Percentiles rank a stretch among this genome's conserved stretches.
Conservation (phyloP, 2,797 vertebrate species). For the Salmo trutta region DNA sequence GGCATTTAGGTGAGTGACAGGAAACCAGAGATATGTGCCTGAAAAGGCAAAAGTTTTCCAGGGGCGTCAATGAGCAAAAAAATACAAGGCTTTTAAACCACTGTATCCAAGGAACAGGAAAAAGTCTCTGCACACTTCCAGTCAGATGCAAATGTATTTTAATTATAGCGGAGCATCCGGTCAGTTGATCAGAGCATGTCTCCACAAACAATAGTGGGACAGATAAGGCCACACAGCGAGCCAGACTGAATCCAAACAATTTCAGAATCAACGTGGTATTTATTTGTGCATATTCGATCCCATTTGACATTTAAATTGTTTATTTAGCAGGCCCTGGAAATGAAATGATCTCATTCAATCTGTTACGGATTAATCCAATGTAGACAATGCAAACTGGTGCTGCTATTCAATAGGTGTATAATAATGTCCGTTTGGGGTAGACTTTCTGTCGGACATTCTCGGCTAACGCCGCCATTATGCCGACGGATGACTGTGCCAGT, state of each 20-base stretch:
- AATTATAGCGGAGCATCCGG: too few relatives aligned
- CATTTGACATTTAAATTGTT: constrained; percentile 45
- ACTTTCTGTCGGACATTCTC: constrained; percentile 58
- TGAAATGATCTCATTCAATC: constrained; percentile 63
- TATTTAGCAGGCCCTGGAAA: constrained; percentile 49
- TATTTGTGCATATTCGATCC: constrained; percentile 19
- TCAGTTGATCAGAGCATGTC: too few relatives aligned
- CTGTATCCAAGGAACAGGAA: not conserved
- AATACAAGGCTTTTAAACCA: not conserved
- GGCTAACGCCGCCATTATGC: constrained; percentile 61
- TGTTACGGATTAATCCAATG: constrained; percentile 58
- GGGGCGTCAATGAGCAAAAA: not conserved
- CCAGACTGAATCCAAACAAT: too few relatives aligned
- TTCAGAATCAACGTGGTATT: not conserved
- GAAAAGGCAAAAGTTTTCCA: not conserved
- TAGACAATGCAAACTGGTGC: constrained; percentile 55
- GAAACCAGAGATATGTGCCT: constrained; percentile 18
- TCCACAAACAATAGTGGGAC: too few relatives aligned
- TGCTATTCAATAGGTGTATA: constrained; percentile 53
- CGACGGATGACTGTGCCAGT: constrained; percentile 55
- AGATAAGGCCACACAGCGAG: too few relatives aligned
- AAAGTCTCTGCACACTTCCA: too few relatives aligned
- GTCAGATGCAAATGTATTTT: too few relatives aligned
- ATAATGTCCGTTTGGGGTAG: constrained; percentile 58
- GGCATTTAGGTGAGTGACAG: constrained; percentile 19